Base-by-base conservation (phyloP, 1,140 invertebrate genomes). In the Drosophila miranda region DNA sequence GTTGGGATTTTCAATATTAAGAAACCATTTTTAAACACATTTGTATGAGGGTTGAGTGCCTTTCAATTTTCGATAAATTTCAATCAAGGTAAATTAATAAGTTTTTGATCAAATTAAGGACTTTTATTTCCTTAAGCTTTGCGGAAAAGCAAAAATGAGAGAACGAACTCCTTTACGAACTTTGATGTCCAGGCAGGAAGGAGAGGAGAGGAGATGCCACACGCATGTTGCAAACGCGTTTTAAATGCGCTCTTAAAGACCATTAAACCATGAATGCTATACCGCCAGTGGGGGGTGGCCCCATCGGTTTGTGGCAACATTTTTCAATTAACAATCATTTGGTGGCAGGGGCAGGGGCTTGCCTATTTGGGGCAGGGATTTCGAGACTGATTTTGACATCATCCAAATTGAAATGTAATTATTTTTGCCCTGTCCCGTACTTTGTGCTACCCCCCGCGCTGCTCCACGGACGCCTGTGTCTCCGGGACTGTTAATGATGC, bases 381-480 rank as follows among this genome's bases (percentile, higher is more conserved):
- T 54, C 43, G 62, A 75, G 69, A 62, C 81, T 84, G 81, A 81
- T 81, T 84, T 70, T 84, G 81, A 84, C 81, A 81, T 81, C 50
- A 51, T 69, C 68, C 70, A 86, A 86, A 86, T 86, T 86, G 82
- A 86, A 86, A 87, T 86, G 81, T 86, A 86, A 86, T 86, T 86
- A 82, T 86, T 86, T 75, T 87, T 60, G 77, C 72, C 34, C 34
- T 38, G 4, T 30, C 28, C 28, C 8, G 4, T 26, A 3, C 8
- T 16, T 16, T 16, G 16, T 16, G 16, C 16, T 19, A 19, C 8
- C 11, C 34, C 11, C 11, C 11, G 34, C 11, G 11, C 13, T 13
- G 11, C 34, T 1, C 16, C 16, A 38, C 3, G 13, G 30, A 9
- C 49, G 38, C 50, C 23, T 41, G 23, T 60, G 48, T 30, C 54